Conservation (phyloP, 2,888 invertebrate species). For the Eristalis arbustorum region DNA sequence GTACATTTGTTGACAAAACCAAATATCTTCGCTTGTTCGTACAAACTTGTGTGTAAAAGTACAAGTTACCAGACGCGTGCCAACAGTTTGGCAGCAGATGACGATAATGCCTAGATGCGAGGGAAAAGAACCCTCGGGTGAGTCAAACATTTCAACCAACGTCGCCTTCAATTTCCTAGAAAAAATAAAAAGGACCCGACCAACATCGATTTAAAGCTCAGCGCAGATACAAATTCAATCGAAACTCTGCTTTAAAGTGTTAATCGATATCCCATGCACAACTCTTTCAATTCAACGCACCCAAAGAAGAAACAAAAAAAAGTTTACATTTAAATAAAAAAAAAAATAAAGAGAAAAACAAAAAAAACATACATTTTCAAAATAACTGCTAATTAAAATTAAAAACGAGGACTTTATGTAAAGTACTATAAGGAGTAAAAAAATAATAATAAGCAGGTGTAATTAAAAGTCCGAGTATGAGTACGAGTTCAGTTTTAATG, state of each 20-base stretch:
- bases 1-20: no score
- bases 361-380: conserved; percentile 19
- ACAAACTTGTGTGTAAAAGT: no score
- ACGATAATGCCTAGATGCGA: no score
- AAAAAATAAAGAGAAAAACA: background rate
- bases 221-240: no score
- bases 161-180: background rate
- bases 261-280: background rate
- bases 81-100: no score
- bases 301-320: conserved; percentile 12
- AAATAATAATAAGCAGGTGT: conserved; percentile 37
- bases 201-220: no score
- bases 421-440: background rate
- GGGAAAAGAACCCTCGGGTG: no score
- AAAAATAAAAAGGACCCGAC: background rate
- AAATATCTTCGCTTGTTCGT: no score
- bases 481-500: conserved; percentile 69
- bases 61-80: no score
- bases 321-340: conserved; percentile 33
- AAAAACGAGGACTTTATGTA: background rate
- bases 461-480: conserved; percentile 42
- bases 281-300: conserved; percentile 1
- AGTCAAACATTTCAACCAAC: no score
- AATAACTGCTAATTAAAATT: conserved; percentile 27
- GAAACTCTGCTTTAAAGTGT: no score